These are phyloP conservation scores for Oreochromis spilurus DNA, from an alignment of 2,113 vertebrate genomes.

Conservation along the genomic window DNA sequence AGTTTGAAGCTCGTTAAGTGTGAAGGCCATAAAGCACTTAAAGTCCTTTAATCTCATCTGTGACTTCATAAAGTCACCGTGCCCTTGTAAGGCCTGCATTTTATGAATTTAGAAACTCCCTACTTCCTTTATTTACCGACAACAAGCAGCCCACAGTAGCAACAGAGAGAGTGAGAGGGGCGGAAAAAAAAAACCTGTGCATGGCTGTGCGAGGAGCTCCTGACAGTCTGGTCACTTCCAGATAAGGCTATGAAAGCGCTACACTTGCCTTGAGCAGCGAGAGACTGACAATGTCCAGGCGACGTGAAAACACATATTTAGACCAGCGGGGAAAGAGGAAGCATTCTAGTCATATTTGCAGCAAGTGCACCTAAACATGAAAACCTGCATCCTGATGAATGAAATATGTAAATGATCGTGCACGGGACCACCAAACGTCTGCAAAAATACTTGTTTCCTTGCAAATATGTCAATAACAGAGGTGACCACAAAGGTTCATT, in stretches of 20 bases:
- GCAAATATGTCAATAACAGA: background rate
- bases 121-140: constrained; percentile 61
- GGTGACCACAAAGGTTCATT: background rate
- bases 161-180: constrained; percentile 19
- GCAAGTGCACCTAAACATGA: background rate
- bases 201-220: constrained; percentile 38
- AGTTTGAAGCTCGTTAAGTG: background rate
- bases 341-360: constrained; percentile 17
- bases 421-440: background rate
- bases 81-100: constrained; percentile 41
- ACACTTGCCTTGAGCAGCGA: constrained; percentile 16
- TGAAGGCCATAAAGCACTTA: background rate
- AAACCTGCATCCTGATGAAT: background rate
- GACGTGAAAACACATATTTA: constrained; percentile 30
- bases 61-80: background rate
- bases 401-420: background rate
- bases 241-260: constrained; percentile 65
- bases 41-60: background rate
- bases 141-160: constrained; percentile 45
- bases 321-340: background rate
- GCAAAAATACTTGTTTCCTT: background rate
- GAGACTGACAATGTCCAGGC: constrained; percentile 57
- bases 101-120: constrained; percentile 24
- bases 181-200: background rate
- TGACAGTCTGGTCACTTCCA: constrained; percentile 57